phyloP scores from a whole-genome alignment of 2,797 vertebrate genomes.

The Malurus splendens region DNA sequence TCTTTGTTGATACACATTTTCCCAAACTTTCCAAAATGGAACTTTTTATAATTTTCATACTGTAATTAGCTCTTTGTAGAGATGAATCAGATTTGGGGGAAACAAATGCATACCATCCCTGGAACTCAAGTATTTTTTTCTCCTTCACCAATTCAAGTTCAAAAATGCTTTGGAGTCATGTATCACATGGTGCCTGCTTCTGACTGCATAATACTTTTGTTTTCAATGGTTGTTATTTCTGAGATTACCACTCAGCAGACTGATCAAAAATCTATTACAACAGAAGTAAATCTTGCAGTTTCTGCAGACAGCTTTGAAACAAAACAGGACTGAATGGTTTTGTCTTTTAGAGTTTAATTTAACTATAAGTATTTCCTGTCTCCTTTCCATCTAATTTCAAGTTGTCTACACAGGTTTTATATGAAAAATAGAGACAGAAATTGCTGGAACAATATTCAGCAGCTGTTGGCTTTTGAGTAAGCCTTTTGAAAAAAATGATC shows the following conservation, averaged over 20 bases:
- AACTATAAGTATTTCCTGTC: background rate
- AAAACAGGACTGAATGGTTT: background rate
- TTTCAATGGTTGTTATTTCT: background rate
- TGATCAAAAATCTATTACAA: background rate
- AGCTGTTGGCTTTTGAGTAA: background rate
- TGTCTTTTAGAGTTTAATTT: background rate
- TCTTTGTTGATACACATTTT: background rate
- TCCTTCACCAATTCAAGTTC: background rate
- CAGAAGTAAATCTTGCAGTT: background rate
- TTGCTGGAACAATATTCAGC: background rate
- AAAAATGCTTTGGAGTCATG: background rate
- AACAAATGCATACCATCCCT: background rate
- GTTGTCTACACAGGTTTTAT: background rate
- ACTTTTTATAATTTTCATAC: background rate
- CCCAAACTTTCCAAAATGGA: background rate
- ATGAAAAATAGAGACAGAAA: background rate
- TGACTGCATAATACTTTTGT: background rate
- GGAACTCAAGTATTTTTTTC: background rate
- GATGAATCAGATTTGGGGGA: background rate
- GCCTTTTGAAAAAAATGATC: fast-evolving
- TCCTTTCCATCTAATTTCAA: background rate
- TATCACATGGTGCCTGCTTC: background rate
- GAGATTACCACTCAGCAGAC: background rate
- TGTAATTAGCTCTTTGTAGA: background rate
- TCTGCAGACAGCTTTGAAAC: background rate